Evolutionary conservation across 2,113 vertebrate species (phyloP).

Genomic region (Myotis lucifugus): DNA sequence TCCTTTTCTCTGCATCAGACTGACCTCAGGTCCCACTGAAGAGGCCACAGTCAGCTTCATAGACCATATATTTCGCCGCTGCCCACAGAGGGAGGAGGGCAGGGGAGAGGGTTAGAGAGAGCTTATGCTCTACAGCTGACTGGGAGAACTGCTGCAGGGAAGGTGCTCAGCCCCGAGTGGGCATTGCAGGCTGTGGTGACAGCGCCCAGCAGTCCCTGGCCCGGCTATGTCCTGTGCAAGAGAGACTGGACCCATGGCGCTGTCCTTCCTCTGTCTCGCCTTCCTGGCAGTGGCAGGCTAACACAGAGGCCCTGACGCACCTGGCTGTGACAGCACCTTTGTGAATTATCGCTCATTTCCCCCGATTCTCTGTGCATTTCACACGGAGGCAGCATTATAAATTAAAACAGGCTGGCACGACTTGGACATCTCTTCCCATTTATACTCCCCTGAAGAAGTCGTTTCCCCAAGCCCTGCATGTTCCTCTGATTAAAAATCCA

Average conservation of each 20-base stretch:
- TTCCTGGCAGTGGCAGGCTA: slow-evolving; percentile 42
- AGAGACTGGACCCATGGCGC: neutral
- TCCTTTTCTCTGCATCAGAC: neutral
- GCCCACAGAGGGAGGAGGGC: neutral
- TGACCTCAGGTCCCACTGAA: neutral
- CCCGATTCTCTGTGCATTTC: slow-evolving; percentile 69
- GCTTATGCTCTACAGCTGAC: neutral
- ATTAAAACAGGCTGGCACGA: slow-evolving; percentile 79
- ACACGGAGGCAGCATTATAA: slow-evolving; percentile 78
- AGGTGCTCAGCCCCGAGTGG: no score
- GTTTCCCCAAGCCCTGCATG: slow-evolving; percentile 59
- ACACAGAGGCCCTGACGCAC: slow-evolving; percentile 41
- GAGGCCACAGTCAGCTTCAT: neutral
- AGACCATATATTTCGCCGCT: neutral
- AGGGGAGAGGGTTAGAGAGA: neutral
- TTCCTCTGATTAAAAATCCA: slow-evolving; percentile 81
- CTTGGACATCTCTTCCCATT: slow-evolving; percentile 75
- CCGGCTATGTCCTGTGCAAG: neutral
- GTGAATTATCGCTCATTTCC: slow-evolving; percentile 76
- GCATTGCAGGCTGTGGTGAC: neutral
- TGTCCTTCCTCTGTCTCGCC: slow-evolving; percentile 40
- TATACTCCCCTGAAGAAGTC: slow-evolving; percentile 79
- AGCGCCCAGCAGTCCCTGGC: neutral
- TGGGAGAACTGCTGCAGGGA: neutral
- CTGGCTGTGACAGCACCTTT: slow-evolving; percentile 71